A percentile compares a stretch with the other conserved stretches of the same genome.
phyloP scores from a whole-genome alignment of 2,113 vertebrate genomes.

The Holacanthus passer region DNA sequence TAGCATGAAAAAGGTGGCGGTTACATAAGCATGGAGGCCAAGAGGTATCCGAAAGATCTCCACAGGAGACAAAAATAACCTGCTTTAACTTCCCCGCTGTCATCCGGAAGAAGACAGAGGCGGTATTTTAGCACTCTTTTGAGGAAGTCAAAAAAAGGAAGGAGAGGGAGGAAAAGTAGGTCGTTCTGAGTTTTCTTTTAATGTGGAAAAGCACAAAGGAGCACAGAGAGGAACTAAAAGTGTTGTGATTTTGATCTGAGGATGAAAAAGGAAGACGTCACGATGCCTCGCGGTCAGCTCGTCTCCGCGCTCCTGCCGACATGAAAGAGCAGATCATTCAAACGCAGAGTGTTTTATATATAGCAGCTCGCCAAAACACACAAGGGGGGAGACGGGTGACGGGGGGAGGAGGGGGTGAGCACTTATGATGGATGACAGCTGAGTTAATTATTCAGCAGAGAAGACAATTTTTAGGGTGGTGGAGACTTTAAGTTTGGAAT shows the following conservation, averaged over 20 bases:
- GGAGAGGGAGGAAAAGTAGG: slow-evolving; percentile 39
- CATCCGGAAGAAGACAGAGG: slow-evolving; percentile 31
- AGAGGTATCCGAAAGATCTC: slow-evolving; percentile 52
- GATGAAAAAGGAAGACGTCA: slow-evolving; percentile 48
- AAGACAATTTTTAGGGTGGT: not conserved
- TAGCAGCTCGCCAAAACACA: slow-evolving; percentile 48
- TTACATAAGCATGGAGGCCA: slow-evolving; percentile 27
- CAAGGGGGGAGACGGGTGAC: no score
- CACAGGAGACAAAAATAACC: slow-evolving; percentile 57
- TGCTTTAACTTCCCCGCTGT: slow-evolving; percentile 49
- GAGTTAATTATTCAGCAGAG: slow-evolving; percentile 46
- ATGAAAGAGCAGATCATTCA: slow-evolving; percentile 55
- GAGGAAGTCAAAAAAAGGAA: slow-evolving; percentile 17
- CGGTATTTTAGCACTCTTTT: slow-evolving; percentile 47
- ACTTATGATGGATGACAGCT: slow-evolving; percentile 13
- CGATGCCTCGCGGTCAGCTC: slow-evolving; percentile 58
- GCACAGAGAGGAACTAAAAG: slow-evolving; percentile 1
- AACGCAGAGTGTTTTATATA: slow-evolving; percentile 47
- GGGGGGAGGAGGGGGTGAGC: not conserved
- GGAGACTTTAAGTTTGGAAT: not conserved
- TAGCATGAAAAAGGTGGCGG: not conserved
- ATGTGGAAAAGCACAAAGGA: slow-evolving; percentile 24
- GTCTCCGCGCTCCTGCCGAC: slow-evolving; percentile 37
- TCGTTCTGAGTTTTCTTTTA: slow-evolving; percentile 20
- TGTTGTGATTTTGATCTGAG: slow-evolving; percentile 31